Base-by-base conservation (phyloP, 2,113 vertebrate species). In the Indicator indicator region DNA sequence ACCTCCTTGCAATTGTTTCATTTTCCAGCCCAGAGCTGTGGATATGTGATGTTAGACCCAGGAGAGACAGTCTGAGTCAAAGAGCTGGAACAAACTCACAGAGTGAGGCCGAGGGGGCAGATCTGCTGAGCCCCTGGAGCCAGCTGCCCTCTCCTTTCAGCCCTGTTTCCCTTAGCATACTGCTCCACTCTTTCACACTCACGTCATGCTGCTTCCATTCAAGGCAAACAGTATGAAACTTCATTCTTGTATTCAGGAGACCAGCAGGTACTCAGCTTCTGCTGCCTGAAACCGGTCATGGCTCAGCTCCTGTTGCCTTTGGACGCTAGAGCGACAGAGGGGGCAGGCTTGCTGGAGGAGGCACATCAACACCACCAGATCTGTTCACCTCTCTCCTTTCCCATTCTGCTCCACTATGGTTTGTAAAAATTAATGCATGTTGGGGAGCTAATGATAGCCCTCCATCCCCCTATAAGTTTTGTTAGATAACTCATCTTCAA, bases 151-250 rank as follows among this genome's bases (percentile, higher is more conserved):
- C 86, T 84, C 72, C 79, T 96, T 91, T 86, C 70, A 75, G 65
- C 20, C 23, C 1, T 32, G 42, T 76, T 95, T 84, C 91, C 83
- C 73, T 82, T 55, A 75, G 80, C 86, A 44, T 8, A 70, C 83
- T 90, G 89, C 81, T 84, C 83, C 38, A 44, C 93, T 95, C 83
- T 65, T 89, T 64, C 79, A 86, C 36, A 5, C 88, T 81, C 80
- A 55, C 6, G 0, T 86, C 95, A 81, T 82, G 95, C 91, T 96
- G 94, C 62, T 95, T 83, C 91, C 93, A 94, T 95, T 95, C 89
- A 94, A 86, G 69, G n/a, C n/a, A 90, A 93, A 84, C 93, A 90
- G 94, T 65, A 40, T 38, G 80, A 93, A 91, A 75, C 83, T 86
- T 88, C 86, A 55, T 33, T 95, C 94, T 33, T 90, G n/a, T 50